A percentile compares a stretch with the other conserved stretches of the same genome.
Conservation (phyloP, 2,888 invertebrate genomes). For the Hedychridium roseum region DNA sequence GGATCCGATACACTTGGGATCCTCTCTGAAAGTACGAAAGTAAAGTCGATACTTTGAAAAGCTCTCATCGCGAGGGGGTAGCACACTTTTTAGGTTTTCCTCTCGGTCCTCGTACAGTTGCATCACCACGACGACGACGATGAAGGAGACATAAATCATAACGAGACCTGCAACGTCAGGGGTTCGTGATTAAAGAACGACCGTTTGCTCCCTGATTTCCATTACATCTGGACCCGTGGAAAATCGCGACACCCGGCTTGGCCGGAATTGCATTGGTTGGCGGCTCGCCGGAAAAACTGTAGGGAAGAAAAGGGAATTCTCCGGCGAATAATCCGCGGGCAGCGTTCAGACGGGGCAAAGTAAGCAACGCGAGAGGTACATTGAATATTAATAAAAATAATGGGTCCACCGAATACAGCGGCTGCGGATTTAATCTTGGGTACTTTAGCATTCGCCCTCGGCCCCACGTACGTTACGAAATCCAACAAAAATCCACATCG, state of each 20-base stretch:
- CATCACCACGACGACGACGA: slow-evolving; percentile 63
- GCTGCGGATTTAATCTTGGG: not conserved
- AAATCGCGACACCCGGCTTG: too few species aligned
- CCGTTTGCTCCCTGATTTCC: too few species aligned
- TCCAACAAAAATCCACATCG: slow-evolving; percentile 31
- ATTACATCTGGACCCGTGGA: too few species aligned
- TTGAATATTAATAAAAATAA: slow-evolving; percentile 4
- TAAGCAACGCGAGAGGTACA: too few species aligned
- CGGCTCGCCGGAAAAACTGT: too few species aligned
- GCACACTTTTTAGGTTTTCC: slow-evolving; percentile 45
- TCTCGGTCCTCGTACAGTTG: slow-evolving; percentile 48
- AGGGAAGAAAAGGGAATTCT: too few species aligned
- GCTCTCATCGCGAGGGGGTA: not conserved
- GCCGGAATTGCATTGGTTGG: too few species aligned
- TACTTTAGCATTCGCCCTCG: not conserved
- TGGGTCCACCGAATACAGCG: not conserved
- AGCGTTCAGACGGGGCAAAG: too few species aligned
- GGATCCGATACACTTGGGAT: slow-evolving; percentile 51
- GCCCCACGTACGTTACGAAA: slow-evolving; percentile 7
- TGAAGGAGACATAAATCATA: slow-evolving; percentile 63
- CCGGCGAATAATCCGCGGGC: too few species aligned
- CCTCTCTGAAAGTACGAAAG: slow-evolving; percentile 42
- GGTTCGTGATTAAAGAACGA: too few species aligned
- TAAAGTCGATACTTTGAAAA: slow-evolving; percentile 8
- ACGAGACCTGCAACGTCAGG: slow-evolving; percentile 64